Percentiles rank a stretch among this genome's conserved stretches.
Evolutionary conservation across 2,888 invertebrate genomes (phyloP).

Genomic region (Hypercompe scribonia): DNA sequence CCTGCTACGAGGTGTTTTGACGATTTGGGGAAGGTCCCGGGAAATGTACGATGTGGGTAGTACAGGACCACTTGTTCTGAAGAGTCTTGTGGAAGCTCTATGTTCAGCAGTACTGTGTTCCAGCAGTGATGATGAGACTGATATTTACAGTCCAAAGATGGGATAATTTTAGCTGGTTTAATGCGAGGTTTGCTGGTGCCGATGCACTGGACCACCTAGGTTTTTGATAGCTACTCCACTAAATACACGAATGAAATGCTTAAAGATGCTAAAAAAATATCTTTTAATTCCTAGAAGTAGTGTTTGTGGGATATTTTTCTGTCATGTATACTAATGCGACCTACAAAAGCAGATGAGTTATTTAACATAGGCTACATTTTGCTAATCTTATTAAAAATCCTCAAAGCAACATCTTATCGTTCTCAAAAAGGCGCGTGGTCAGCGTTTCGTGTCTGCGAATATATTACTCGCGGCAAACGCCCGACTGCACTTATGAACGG

Average conservation of each 20-base stretch:
- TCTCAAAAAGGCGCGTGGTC: conserved; percentile 59
- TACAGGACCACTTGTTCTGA: too few species aligned
- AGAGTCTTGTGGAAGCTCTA: too few species aligned
- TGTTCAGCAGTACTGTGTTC: too few species aligned
- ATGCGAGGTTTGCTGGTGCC: too few species aligned
- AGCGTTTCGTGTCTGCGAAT: conserved; percentile 73
- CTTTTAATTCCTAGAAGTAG: neutral
- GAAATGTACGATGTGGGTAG: too few species aligned
- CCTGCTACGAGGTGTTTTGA: too few species aligned
- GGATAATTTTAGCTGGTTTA: too few species aligned
- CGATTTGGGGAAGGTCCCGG: too few species aligned
- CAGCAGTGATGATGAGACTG: too few species aligned
- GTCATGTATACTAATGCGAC: neutral
- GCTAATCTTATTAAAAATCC: neutral
- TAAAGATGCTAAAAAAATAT: neutral
- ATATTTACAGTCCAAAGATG: too few species aligned
- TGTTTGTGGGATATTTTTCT: neutral
- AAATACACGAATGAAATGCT: neutral
- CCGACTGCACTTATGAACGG: conserved; percentile 48
- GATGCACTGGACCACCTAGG: too few species aligned
- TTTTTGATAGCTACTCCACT: too few species aligned
- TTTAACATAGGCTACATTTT: neutral
- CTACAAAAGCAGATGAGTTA: neutral
- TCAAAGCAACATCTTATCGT: conserved; percentile 40
- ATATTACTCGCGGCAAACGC: conserved; percentile 62